These are phyloP conservation scores for Melanargia galathea DNA, from an alignment of 2,888 invertebrate genomes.

Conservation along the genomic window DNA sequence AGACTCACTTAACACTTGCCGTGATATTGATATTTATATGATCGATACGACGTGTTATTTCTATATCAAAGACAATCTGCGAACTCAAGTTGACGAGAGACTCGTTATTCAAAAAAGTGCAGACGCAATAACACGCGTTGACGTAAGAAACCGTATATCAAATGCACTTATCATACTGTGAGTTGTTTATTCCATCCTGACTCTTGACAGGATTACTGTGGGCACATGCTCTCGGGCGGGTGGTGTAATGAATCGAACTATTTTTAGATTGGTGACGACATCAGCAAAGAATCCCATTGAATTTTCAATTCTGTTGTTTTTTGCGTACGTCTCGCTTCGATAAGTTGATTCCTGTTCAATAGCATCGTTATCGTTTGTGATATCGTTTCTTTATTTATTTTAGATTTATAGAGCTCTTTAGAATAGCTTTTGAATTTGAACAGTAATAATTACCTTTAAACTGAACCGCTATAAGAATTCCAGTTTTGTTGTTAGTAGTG, in stretches of 20 bases:
- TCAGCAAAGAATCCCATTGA: conserved; percentile 65
- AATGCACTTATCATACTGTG: conserved; percentile 27
- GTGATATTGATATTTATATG: no score
- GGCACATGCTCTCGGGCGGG: conserved; percentile 57
- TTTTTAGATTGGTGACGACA: conserved; percentile 71
- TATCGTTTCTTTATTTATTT: neutral
- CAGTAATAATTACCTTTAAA: conserved; percentile 34
- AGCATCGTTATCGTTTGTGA: neutral
- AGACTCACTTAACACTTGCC: no score
- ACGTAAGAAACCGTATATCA: conserved; percentile 21
- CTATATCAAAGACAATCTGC: no score
- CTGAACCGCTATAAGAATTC: conserved; percentile 32
- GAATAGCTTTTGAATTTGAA: neutral
- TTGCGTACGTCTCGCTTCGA: conserved; percentile 40
- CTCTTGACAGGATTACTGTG: conserved; percentile 65
- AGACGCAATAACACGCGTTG: conserved; percentile 12
- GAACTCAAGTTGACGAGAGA: no score
- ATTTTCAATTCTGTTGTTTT: conserved; percentile 54
- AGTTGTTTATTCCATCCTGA: conserved; percentile 41
- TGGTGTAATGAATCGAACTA: conserved; percentile 62
- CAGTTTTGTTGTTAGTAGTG: conserved; percentile 28
- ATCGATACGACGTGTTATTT: no score
- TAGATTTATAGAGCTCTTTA: neutral
- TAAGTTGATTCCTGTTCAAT: conserved; percentile 32
- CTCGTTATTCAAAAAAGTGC: conserved; percentile 1